Conservation (phyloP, 2,797 vertebrate species). For the Tangara arthus region DNA sequence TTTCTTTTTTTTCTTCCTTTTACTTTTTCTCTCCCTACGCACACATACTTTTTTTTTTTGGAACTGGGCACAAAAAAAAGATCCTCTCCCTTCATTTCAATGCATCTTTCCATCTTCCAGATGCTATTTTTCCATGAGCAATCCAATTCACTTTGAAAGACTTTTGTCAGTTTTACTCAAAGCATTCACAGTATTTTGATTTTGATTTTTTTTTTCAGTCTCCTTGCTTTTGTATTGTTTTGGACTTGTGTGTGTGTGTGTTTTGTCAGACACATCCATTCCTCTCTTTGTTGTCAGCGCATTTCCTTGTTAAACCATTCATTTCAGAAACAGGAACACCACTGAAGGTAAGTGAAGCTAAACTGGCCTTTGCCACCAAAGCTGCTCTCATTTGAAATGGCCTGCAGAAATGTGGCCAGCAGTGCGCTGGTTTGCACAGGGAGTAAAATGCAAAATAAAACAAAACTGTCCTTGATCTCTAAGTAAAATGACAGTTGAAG, state of each 20-base stretch:
- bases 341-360: constrained; percentile 77
- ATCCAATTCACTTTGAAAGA: constrained; percentile 61
- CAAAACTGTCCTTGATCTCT: background rate
- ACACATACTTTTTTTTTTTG: constrained; percentile 2
- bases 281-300: constrained; percentile 41
- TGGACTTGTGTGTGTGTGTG: constrained; percentile 27
- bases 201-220: constrained; percentile 25
- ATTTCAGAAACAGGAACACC: constrained; percentile 64
- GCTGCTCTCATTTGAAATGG: constrained; percentile 5
- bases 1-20: background rate
- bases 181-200: constrained; percentile 45
- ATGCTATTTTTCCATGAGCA: constrained; percentile 67
- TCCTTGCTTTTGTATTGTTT: constrained; percentile 32
- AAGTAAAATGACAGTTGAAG: background rate
- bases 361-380: constrained; percentile 48
- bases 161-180: constrained; percentile 31
- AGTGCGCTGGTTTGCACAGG: background rate
- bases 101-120: constrained; percentile 68
- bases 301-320: constrained; percentile 65
- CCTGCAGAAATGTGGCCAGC: background rate
- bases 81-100: constrained; percentile 33
- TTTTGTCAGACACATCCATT: constrained; percentile 49
- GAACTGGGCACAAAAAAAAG: constrained; percentile 58
- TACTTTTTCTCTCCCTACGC: background rate
- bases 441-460: background rate